A percentile compares a stretch with the other conserved stretches of the same genome.
Evolutionary conservation across 2,888 invertebrate genomes (phyloP).

Genomic region (Apamea anceps): DNA sequence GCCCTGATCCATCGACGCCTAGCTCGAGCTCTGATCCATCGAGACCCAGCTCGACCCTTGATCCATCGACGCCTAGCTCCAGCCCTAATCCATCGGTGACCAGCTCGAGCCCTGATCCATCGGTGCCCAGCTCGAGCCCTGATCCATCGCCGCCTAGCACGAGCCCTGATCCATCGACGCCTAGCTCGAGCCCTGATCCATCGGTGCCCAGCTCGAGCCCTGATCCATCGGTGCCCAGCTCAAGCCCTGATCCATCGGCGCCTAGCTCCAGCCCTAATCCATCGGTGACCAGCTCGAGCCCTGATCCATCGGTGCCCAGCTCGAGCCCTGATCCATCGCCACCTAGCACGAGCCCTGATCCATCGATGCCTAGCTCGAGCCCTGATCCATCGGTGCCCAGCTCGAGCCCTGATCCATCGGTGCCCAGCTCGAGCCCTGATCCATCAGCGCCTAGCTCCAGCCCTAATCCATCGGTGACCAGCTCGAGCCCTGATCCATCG

Average conservation of each 20-base stretch:
- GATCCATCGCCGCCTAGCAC: neutral
- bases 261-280: neutral
- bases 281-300: neutral
- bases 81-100: neutral
- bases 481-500: neutral
- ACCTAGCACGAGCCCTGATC: neutral
- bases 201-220: neutral
- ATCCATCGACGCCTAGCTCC: neutral
- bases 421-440: neutral
- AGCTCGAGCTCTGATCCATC: neutral
- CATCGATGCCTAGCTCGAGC: neutral
- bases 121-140: neutral
- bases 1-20: neutral
- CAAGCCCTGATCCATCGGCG: neutral
- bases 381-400: neutral
- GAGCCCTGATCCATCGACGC: neutral
- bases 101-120: neutral
- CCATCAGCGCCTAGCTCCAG: neutral
- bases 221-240: neutral
- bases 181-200: neutral
- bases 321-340: neutral
- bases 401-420: neutral
- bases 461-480: neutral
- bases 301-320: neutral
- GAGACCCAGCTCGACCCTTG: neutral